Evolutionary conservation across 35 echinoderm and acorn worm genomes (phyloP), one percentile per base, ranked within the genome.

Genomic region (Heliocidaris tuberculata): DNA sequence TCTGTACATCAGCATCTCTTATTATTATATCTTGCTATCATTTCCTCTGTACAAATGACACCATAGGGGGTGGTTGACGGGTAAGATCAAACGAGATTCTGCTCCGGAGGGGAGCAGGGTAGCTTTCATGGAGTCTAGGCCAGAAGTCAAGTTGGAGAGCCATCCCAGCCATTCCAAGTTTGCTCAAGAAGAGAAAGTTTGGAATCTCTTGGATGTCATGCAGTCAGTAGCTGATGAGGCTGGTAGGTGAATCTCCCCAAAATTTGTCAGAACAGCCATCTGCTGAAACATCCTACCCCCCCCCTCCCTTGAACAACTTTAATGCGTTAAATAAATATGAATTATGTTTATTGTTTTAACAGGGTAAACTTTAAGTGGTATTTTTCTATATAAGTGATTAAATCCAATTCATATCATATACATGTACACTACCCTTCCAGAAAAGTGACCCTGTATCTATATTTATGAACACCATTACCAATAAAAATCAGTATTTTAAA

Each of bases 31-130:
- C 27, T 5, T 78, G 19, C 4, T 19, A 27, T 78, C 27, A n/a
- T 78, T 19, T 9, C 21, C 27, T 78, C 65, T n/a, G 19, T 78
- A 7, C 21, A 21, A 42, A 17, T 78, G 65, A 78, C 65, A 78
- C 65, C 65, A 42, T 8, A 97, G 97, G 31, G 97, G 97, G 54
- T 97, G 95, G 95, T 86, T 97, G 11, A 96, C 94, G 29, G 97
- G 97, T n/a, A 97, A 97, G 52, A 93, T 96, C 13, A 97, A 95
- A 91, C 93, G 87, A 70, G 95, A 93, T 24, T 48, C 60, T 4
- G 47, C 96, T 19, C 96, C 96, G 11, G 31, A 91, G 30, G 96
- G 96, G 15, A 96, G 87, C 30, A 59, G 96, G 12, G 94, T 97
- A 13, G 95, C 95, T 19, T 97, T 94, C 94, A 94, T 94, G 32